These are phyloP conservation scores for Stigmatopora argus DNA, from an alignment of 2,113 vertebrate genomes.

Conservation along the genomic window DNA sequence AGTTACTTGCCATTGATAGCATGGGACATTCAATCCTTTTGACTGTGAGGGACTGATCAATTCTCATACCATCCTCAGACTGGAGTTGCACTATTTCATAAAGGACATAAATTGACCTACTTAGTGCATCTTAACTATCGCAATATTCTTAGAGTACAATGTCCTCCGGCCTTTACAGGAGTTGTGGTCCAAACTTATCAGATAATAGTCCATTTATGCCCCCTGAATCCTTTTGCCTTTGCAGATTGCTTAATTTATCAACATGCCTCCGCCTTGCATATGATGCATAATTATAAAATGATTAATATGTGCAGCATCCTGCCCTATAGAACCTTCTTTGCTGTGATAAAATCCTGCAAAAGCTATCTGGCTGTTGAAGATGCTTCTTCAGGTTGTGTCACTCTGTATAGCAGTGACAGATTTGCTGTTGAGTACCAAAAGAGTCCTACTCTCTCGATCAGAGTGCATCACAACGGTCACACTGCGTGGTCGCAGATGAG, in stretches of 20 bases:
- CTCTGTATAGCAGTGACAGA: conserved; percentile 45
- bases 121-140: not conserved
- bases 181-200: conserved; percentile 31
- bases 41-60: no score
- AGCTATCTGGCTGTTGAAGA: conserved; percentile 46
- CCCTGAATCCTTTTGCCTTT: conserved; percentile 32
- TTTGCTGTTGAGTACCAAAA: conserved; percentile 53
- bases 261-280: conserved; percentile 49
- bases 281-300: conserved; percentile 63
- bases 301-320: conserved; percentile 49
- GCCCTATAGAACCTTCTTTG: conserved; percentile 33
- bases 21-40: no score
- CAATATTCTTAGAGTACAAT: conserved; percentile 3
- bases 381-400: conserved; percentile 55
- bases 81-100: not conserved
- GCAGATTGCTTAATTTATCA: conserved; percentile 63
- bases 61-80: no score
- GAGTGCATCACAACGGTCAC: conserved; percentile 55
- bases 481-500: conserved; percentile 66
- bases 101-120: not conserved
- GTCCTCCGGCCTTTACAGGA: conserved; percentile 3
- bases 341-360: conserved; percentile 38
- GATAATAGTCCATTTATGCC: conserved; percentile 39
- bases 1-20: no score
- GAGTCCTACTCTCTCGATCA: conserved; percentile 58